Evolutionary conservation across 2,797 vertebrate genomes (phyloP).

Genomic region (Schizopygopsis pylzovi): DNA sequence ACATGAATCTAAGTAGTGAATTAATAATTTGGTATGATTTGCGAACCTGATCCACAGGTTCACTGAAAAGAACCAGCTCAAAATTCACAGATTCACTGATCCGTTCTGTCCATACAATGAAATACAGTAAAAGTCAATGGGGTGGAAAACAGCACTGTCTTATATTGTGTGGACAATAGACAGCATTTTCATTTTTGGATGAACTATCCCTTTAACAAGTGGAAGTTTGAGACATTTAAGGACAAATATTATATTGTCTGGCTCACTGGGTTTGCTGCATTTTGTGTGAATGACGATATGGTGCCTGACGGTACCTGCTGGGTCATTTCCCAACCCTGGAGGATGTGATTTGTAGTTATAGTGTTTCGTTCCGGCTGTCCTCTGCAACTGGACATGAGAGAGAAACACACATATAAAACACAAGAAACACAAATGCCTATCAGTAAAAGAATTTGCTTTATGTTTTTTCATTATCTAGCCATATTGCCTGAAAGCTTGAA

Average conservation of each 20-base stretch:
- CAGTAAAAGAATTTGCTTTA: conserved; percentile 11
- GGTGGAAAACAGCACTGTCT: neutral
- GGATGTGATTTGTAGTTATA: conserved; percentile 20
- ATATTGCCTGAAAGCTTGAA: neutral
- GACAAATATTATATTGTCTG: conserved; percentile 13
- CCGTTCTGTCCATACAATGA: neutral
- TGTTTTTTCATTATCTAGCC: neutral
- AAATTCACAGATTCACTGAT: neutral
- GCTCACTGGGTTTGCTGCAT: conserved; percentile 9
- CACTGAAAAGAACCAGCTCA: neutral
- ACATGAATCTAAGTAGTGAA: neutral
- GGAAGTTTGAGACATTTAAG: neutral
- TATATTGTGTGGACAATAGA: neutral
- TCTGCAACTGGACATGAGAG: conserved; percentile 9
- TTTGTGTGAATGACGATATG: conserved; percentile 18
- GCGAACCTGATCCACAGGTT: neutral
- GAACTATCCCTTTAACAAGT: neutral
- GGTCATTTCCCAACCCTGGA: conserved; percentile 28
- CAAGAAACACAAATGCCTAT: neutral
- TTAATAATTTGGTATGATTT: neutral
- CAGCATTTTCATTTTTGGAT: neutral
- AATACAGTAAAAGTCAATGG: neutral
- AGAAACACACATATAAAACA: conserved; percentile 16
- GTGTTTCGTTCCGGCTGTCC: neutral
- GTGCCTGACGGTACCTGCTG: conserved; percentile 12